A percentile compares a stretch with the other conserved stretches of the same genome.
phyloP scores from a whole-genome alignment of 1,140 invertebrate species.

The Olivierus martensii region DNA sequence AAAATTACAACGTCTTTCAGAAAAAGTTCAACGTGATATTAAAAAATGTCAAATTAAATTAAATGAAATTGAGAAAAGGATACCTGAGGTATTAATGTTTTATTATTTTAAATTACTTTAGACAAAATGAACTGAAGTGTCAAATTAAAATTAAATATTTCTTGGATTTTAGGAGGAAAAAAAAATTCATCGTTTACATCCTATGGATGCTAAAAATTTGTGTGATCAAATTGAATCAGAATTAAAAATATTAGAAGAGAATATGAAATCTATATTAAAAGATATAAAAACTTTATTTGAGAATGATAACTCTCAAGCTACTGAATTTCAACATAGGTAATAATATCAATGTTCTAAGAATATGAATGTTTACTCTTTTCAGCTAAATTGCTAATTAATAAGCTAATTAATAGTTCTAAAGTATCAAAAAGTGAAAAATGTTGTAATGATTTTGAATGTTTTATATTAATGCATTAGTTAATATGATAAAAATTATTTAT shows the following conservation, averaged over 20 bases:
- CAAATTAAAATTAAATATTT: no score
- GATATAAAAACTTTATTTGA: slow-evolving; percentile 79
- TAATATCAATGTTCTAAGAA: no score
- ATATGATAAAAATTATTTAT: no score
- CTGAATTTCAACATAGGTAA: slow-evolving; percentile 58
- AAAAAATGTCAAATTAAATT: slow-evolving; percentile 72
- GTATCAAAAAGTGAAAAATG: no score
- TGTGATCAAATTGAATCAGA: slow-evolving; percentile 81
- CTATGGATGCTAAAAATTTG: slow-evolving; percentile 80
- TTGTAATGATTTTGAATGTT: no score
- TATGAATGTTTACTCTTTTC: no score
- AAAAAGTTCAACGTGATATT: slow-evolving; percentile 82
- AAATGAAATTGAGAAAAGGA: slow-evolving; percentile 70
- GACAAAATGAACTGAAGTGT: no score
- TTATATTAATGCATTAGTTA: no score
- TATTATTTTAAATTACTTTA: slow-evolving; percentile 49
- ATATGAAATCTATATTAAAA: slow-evolving; percentile 74
- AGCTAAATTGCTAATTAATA: no score
- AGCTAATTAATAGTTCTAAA: no score
- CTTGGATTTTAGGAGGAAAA: slow-evolving; percentile 46
- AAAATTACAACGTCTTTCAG: slow-evolving; percentile 76
- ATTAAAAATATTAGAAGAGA: slow-evolving; percentile 65
- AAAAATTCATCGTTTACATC: slow-evolving; percentile 69
- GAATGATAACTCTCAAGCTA: slow-evolving; percentile 65
- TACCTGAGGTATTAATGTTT: slow-evolving; percentile 71